A percentile compares a stretch with the other conserved stretches of the same genome.
phyloP scores from a whole-genome alignment of 2,888 invertebrate genomes.

The Hemistola chrysoprasaria region DNA sequence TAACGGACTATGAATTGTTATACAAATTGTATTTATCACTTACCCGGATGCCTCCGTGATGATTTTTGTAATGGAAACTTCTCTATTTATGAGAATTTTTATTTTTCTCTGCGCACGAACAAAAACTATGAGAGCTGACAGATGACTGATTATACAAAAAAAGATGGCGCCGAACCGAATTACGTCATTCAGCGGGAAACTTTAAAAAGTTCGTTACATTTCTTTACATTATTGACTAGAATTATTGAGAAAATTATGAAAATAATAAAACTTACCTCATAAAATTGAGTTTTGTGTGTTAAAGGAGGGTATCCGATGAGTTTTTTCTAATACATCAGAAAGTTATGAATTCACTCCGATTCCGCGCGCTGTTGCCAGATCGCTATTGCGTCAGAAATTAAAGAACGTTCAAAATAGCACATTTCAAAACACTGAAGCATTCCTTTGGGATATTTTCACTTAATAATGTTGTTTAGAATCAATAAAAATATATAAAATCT shows the following conservation, averaged over 20 bases:
- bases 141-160: constrained; percentile 63
- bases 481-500: constrained; percentile 18
- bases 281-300: constrained; percentile 45
- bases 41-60: constrained; percentile 79
- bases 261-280: constrained; percentile 63
- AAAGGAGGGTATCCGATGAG: constrained; percentile 46
- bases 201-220: constrained; percentile 56
- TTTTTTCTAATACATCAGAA: constrained; percentile 64
- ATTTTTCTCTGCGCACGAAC: constrained; percentile 57
- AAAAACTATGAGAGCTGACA: constrained; percentile 58
- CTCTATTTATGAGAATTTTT: constrained; percentile 54
- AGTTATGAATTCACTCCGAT: constrained; percentile 58
- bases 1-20: constrained; percentile 27
- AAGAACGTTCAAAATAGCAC: constrained; percentile 66
- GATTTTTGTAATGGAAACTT: constrained; percentile 53
- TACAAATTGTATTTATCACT: constrained; percentile 43
- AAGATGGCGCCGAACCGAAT: constrained; percentile 63
- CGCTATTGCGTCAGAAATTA: constrained; percentile 77
- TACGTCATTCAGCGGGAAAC: constrained; percentile 77
- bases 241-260: not conserved
- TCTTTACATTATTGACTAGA: constrained; percentile 22
- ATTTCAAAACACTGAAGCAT: constrained; percentile 70
- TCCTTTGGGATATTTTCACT: constrained; percentile 45
- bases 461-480: constrained; percentile 30
- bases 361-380: constrained; percentile 76